Conservation (phyloP, 2,797 vertebrate species). For the Myripristis jacobus region DNA sequence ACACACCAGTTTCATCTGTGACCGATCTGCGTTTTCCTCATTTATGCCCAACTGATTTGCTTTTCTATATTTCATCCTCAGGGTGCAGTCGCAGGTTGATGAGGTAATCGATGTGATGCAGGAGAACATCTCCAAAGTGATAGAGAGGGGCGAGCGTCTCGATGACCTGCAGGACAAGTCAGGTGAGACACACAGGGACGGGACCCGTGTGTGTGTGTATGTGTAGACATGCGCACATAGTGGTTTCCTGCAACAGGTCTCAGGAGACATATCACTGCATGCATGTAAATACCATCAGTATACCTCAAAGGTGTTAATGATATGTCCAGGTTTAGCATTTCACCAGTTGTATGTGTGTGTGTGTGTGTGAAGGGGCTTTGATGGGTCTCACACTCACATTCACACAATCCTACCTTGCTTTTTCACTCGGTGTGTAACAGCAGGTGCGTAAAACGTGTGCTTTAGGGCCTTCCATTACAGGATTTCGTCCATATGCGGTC, state of each 20-base stretch:
- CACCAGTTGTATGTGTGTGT: slow-evolving; percentile 46
- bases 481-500: slow-evolving; percentile 7
- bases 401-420: neutral
- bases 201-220: neutral
- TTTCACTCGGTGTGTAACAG: neutral
- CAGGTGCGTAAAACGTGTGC: slow-evolving; percentile 39
- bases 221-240: neutral
- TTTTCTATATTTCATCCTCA: slow-evolving; percentile 53
- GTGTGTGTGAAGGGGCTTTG: slow-evolving; percentile 20
- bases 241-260: neutral
- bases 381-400: slow-evolving; percentile 3
- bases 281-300: slow-evolving; percentile 6
- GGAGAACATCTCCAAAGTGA: slow-evolving; percentile 99
- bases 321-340: slow-evolving; percentile 34
- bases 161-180: slow-evolving; percentile 99
- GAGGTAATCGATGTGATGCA: slow-evolving; percentile 99
- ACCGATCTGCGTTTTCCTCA: slow-evolving; percentile 7
- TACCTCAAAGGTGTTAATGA: slow-evolving; percentile 30
- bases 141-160: slow-evolving; percentile 95
- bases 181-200: slow-evolving; percentile 80
- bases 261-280: neutral
- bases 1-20: neutral
- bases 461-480: slow-evolving; percentile 7
- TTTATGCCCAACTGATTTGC: neutral
- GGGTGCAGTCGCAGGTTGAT: slow-evolving; percentile 98